phyloP scores from a whole-genome alignment of 1,140 invertebrate genomes.

The Heliconius hewitsoni region DNA sequence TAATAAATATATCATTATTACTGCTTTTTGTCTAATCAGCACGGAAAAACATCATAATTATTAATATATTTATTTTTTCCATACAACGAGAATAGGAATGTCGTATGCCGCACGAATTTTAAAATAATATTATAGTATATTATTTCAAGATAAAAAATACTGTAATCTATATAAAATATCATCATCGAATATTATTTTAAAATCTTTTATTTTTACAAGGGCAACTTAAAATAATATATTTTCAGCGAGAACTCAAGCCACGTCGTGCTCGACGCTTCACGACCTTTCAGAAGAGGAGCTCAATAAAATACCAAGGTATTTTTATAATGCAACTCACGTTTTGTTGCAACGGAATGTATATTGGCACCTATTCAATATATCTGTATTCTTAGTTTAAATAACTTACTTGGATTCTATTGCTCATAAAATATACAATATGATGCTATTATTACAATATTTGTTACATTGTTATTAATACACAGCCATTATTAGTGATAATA shows the following conservation, averaged over 20 bases:
- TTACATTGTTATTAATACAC: background rate
- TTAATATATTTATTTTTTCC: background rate
- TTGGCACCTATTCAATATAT: conserved; percentile 23
- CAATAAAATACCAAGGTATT: conserved; percentile 77
- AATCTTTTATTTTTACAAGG: background rate
- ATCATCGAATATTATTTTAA: conserved; percentile 7
- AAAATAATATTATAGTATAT: background rate
- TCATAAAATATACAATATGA: background rate
- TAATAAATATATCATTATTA: no score
- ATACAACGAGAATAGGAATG: background rate
- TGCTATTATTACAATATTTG: background rate
- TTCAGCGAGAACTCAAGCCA: conserved; percentile 78
- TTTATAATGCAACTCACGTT: conserved; percentile 32
- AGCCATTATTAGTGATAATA: background rate
- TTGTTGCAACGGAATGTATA: conserved; percentile 20
- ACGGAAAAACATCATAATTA: no score
- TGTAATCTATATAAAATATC: background rate
- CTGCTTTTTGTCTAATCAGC: no score
- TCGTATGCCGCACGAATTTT: background rate
- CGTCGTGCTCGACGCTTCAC: conserved; percentile 81
- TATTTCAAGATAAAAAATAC: background rate
- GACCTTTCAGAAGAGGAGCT: conserved; percentile 77
- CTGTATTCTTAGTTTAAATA: conserved; percentile 15
- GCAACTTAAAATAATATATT: conserved; percentile 27
- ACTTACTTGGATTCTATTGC: background rate